Conservation (phyloP, 2,888 invertebrate species). For the Apoderus coryli region DNA sequence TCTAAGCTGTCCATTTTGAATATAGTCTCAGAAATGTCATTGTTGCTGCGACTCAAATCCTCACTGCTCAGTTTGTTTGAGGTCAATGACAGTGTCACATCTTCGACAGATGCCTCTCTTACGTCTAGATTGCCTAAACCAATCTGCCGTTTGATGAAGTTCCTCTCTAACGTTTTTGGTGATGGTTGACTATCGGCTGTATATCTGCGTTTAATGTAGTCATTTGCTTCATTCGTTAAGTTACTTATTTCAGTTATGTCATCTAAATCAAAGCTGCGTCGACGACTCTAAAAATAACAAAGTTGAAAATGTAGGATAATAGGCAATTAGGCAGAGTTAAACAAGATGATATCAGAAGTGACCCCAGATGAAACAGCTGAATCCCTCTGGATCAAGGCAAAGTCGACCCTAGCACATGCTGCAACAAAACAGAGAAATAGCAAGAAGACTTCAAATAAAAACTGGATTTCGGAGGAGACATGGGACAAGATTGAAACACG, state of each 20-base stretch:
- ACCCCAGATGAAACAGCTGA: too few species aligned
- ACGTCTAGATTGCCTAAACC: slow-evolving; percentile 31
- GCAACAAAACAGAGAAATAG: too few species aligned
- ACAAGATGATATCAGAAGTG: too few species aligned
- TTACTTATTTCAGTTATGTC: slow-evolving; percentile 23
- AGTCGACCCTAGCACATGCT: too few species aligned
- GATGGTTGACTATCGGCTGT: slow-evolving; percentile 29
- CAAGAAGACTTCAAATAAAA: too few species aligned
- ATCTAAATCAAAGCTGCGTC: slow-evolving; percentile 29
- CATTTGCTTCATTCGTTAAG: slow-evolving; percentile 51
- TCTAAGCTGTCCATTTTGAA: slow-evolving; percentile 56
- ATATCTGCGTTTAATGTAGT: slow-evolving; percentile 45
- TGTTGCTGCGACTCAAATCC: slow-evolving; percentile 29
- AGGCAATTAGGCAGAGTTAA: too few species aligned
- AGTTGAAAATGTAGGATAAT: too few species aligned
- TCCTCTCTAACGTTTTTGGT: slow-evolving; percentile 27
- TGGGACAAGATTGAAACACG: too few species aligned
- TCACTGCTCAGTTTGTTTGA: slow-evolving; percentile 26
- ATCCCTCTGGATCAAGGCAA: too few species aligned
- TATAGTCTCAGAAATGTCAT: slow-evolving; percentile 40
- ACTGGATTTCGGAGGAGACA: too few species aligned
- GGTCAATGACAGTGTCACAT: slow-evolving; percentile 28
- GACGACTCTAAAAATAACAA: slow-evolving; percentile 25
- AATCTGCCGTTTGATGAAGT: slow-evolving; percentile 32
- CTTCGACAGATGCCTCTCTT: slow-evolving; percentile 29